Evolutionary conservation across 2,113 vertebrate genomes (phyloP).

Genomic region (human): DNA sequence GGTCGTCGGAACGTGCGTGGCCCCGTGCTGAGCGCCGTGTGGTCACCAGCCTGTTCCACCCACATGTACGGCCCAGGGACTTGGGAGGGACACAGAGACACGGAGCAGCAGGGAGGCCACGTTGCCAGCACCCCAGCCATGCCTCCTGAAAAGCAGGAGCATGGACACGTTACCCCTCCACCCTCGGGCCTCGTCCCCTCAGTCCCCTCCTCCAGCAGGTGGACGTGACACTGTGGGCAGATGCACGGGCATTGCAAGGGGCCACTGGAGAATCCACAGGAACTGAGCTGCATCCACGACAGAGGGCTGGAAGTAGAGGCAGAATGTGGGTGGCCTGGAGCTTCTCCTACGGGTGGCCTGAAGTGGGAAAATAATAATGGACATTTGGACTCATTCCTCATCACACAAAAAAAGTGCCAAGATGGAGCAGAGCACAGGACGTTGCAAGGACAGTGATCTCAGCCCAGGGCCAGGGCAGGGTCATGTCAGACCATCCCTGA

Average conservation of each 20-base stretch:
- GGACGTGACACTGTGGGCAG: too few relatives aligned
- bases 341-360: too few relatives aligned
- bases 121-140: not conserved
- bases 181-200: too few relatives aligned
- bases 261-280: not conserved
- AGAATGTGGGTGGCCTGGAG: not conserved
- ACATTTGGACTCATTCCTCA: not conserved
- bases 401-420: not conserved
- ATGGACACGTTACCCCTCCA: too few relatives aligned
- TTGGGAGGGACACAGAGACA: not conserved
- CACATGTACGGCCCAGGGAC: fast-evolving
- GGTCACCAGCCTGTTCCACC: not conserved
- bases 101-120: too few relatives aligned
- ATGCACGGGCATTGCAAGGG: not conserved
- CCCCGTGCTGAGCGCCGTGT: not conserved
- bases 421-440: not conserved
- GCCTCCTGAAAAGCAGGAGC: not conserved
- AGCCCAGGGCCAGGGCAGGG: not conserved
- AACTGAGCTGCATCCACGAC: not conserved
- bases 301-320: too few relatives aligned
- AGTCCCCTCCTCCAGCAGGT: not conserved
- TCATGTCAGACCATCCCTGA: not conserved
- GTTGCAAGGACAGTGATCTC: not conserved
- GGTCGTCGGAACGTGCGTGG: not conserved
- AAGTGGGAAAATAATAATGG: not conserved